Conservation (phyloP, 2,888 invertebrate genomes). For the Drosophila villosipedis region DNA sequence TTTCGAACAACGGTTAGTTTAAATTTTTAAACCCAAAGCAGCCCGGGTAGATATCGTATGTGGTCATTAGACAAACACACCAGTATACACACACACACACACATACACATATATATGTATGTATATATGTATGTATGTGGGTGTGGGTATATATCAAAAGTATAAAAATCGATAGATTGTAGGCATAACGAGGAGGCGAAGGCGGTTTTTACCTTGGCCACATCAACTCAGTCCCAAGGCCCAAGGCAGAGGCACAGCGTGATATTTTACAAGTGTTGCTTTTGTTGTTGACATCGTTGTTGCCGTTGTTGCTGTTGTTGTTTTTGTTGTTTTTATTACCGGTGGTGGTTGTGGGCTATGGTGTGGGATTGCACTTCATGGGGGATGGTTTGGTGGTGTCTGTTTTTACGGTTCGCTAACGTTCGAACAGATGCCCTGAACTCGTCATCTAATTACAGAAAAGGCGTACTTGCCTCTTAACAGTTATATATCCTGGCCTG, state of each 20-base stretch:
- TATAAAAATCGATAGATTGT: constrained; percentile 74
- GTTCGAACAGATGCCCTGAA: constrained; percentile 71
- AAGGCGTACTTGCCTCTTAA: constrained; percentile 46
- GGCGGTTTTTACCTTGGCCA: constrained; percentile 65
- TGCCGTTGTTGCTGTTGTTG: constrained; percentile 12
- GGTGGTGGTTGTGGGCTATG: constrained; percentile 27
- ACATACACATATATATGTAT: background rate
- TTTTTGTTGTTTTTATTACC: background rate
- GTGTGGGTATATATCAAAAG: constrained; percentile 12
- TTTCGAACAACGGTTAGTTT: constrained; percentile 40
- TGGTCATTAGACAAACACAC: constrained; percentile 39
- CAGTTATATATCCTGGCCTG: constrained; percentile 13
- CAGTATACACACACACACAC: constrained; percentile 15
- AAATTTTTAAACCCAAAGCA: constrained; percentile 20
- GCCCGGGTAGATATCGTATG: constrained; percentile 22
- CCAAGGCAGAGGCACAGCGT: constrained; percentile 59
- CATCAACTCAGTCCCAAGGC: constrained; percentile 46
- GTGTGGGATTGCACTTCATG: constrained; percentile 14
- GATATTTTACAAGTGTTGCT: constrained; percentile 75
- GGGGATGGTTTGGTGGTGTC: constrained; percentile 51
- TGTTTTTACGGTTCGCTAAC: constrained; percentile 70
- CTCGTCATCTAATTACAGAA: constrained; percentile 74
- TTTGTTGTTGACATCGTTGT: constrained; percentile 44
- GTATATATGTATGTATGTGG: background rate
- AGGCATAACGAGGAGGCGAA: constrained; percentile 40